Base-by-base conservation (phyloP, 2,888 invertebrate genomes). In the Orchesellides sinensis region DNA sequence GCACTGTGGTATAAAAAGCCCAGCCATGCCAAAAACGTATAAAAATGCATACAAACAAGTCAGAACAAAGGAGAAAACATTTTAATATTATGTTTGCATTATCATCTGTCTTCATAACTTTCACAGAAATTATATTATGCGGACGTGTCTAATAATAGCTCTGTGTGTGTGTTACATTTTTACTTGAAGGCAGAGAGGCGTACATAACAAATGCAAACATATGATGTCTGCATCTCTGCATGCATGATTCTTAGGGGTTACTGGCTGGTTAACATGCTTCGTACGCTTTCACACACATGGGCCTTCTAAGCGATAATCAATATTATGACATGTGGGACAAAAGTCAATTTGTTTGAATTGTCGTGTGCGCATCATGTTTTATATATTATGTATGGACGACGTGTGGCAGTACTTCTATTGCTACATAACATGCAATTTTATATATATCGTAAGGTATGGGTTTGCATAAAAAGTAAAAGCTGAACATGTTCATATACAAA, bases 291-390 rank as follows among this genome's bases (percentile, higher is more conserved):
- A n/a, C n/a, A n/a, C n/a, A n/a, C n/a, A n/a, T 32, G 14, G 49
- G 27, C 17, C 27, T 17, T 54, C 56, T 77, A 77, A 77, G 77
- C 77, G 77, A 77, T 77, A 77, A 77, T 77, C 77, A 77, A 77
- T 77, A 75, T 27, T 54, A 40, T 45, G 77, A 77, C 77, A 59
- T 77, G 59, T 77, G 68, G 59, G 66, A 68, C 77, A 68, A 68
- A 77, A 77, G 77, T 77, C 77, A 77, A 66, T 75, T 77, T 68
- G 68, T 59, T 68, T 68, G 66, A 77, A 45, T 68, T 77, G 56
- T 47, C 29, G 56, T 27, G 17, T 70, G 35, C 23, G 56, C 52
- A 52, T 59, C 59, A 19, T 35, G 23, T 59, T 29, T 59, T 59
- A 59, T 29, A 59, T 59, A 59, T 59, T 59, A 59, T 59, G 59